Evolutionary conservation across 1,140 invertebrate species (phyloP).

Genomic region (Caerostris extrusa): DNA sequence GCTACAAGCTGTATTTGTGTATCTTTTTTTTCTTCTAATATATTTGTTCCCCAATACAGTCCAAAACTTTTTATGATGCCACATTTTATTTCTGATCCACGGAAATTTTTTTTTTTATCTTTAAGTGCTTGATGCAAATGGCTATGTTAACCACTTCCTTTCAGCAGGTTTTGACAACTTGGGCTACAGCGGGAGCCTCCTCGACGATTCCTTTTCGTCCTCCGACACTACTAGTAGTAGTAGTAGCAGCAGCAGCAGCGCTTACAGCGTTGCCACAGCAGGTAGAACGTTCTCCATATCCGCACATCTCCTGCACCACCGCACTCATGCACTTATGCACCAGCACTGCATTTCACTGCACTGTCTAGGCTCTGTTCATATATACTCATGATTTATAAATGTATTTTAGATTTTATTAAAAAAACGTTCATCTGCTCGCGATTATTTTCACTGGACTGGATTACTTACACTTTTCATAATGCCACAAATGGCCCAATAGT

Average conservation of each 20-base stretch:
- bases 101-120: too few relatives aligned
- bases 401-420: too few relatives aligned
- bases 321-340: not conserved
- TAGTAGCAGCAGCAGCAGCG: not conserved
- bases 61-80: too few relatives aligned
- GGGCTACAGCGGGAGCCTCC: constrained; percentile 59
- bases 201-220: constrained; percentile 32
- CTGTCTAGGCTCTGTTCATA: not conserved
- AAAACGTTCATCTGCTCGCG: too few relatives aligned
- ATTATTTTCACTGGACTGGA: too few relatives aligned
- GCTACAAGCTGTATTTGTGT: too few relatives aligned
- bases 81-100: too few relatives aligned
- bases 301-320: constrained; percentile 23
- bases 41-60: too few relatives aligned
- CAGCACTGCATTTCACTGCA: not conserved
- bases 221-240: not conserved
- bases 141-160: not conserved
- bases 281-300: constrained; percentile 35
- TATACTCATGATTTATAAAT: too few relatives aligned
- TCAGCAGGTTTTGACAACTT: constrained; percentile 74
- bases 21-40: too few relatives aligned
- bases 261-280: constrained; percentile 4
- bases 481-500: too few relatives aligned
- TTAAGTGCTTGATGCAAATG: not conserved
- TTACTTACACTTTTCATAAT: too few relatives aligned